These are phyloP conservation scores for Sebastes kiyomatsui DNA, from an alignment of 2,797 vertebrate species.

Conservation along the genomic window DNA sequence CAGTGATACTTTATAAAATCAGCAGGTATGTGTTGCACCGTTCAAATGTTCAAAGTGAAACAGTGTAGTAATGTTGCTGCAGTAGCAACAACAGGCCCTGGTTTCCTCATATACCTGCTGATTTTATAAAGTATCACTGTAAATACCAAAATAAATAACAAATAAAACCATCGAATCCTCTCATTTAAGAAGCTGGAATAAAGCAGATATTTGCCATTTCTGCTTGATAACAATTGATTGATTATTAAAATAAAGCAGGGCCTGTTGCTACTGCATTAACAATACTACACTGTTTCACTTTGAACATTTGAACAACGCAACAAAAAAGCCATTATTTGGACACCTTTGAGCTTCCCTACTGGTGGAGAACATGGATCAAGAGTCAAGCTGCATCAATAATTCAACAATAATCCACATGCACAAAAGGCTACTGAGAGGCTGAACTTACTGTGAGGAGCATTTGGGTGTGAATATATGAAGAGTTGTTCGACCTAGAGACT, in stretches of 20 bases:
- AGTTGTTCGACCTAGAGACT: conserved; percentile 36
- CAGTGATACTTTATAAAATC: background rate
- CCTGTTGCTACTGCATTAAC: conserved; percentile 23
- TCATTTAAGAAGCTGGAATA: background rate
- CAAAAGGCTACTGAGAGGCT: conserved; percentile 13
- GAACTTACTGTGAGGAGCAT: conserved; percentile 40
- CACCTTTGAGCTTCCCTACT: background rate
- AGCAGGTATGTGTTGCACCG: background rate
- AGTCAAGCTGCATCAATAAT: conserved; percentile 28
- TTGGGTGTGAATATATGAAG: conserved; percentile 1
- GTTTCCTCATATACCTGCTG: background rate
- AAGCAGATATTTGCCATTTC: background rate
- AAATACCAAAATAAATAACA: too few species aligned
- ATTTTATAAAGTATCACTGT: background rate
- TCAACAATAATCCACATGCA: conserved; percentile 22
- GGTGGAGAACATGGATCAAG: background rate
- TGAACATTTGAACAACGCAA: conserved; percentile 2
- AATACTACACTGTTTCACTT: conserved; percentile 17
- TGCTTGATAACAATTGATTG: background rate
- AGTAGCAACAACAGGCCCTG: background rate
- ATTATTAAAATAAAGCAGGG: background rate
- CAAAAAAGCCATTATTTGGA: background rate
- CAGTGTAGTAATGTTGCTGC: too few species aligned
- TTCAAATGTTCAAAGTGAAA: too few species aligned
- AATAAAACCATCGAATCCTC: background rate